Base-by-base conservation (phyloP, 1,140 invertebrate genomes). In the Hylaeus volcanicus region DNA sequence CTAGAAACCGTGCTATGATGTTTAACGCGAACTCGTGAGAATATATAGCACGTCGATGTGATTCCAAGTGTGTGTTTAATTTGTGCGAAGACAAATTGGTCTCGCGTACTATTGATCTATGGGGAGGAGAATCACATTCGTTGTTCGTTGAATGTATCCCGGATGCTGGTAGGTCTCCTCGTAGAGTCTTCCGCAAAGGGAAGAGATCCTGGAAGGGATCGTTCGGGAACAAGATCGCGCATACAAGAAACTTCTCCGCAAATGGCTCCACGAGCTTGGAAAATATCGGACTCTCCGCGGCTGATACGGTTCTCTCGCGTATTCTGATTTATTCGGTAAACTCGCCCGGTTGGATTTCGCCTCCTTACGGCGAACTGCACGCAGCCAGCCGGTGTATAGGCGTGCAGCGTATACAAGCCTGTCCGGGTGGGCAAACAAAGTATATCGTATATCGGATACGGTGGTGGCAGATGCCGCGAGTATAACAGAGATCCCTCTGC, bases 301-400 rank as follows among this genome's bases (percentile, higher is more conserved):
- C 9, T 12, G 6, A 76, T 73, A 53, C 56, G 69, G 41, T 48
- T 72, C n/a, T 26, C 68, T 60, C 53, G 76, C 48, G 76, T 89
- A 91, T 90, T 88, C 87, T 90, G 88, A 91, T 90, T 89, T 90
- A 90, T 91, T 88, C 85, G 88, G 85, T 88, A 88, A 85, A 85
- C 82, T 86, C 75, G 43, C 51, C 56, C 56, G 71, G 71, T 39
- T 61, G 69, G 43, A 60, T 86, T 75, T 45, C 45, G 41, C 77
- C 71, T 69, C 68, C 61, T 74, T 48, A 15, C 41, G 53, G 51
- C 60, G 56, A 61, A 51, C 1, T 65, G 55, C 12, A 37, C 75
- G 72, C 72, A 77, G 60, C 55, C 37, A 41, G 64, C 41, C 60
- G 71, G 70, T 53, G 39, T 69, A 69, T 60, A 72, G 58, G 48